Evolutionary conservation across 1,140 invertebrate species (phyloP).

Genomic region (Leguminivora glycinivorella): DNA sequence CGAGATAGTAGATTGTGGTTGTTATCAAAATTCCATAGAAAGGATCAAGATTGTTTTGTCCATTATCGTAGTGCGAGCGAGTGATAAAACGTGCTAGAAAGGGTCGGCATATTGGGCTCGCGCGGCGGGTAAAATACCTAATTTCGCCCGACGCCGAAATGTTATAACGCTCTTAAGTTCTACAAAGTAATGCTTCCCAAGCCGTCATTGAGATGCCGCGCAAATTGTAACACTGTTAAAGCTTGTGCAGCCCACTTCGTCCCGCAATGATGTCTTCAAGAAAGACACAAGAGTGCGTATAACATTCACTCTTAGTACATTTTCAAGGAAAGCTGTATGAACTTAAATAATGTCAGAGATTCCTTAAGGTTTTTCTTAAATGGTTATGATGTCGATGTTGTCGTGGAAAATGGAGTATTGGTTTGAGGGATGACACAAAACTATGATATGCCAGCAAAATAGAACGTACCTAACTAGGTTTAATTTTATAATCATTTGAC

Average conservation of each 20-base stretch:
- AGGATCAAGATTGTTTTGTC: no score
- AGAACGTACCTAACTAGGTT: no score
- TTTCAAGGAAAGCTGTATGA: background rate
- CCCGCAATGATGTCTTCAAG: background rate
- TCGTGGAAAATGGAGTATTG: background rate
- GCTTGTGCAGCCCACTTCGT: slow-evolving; percentile 1
- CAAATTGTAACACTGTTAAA: slow-evolving; percentile 6
- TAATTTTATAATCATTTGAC: no score
- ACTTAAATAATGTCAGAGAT: background rate
- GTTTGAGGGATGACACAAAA: background rate
- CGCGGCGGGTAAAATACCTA: no score
- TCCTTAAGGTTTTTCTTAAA: background rate
- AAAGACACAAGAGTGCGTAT: background rate
- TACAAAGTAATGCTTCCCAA: slow-evolving; percentile 4
- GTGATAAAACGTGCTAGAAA: no score
- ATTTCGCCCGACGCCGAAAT: no score
- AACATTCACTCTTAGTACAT: background rate
- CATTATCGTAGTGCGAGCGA: no score
- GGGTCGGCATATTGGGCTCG: no score
- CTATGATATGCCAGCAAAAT: no score
- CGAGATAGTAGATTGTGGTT: no score
- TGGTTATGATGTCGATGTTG: background rate
- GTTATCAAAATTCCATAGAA: no score
- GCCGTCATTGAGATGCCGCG: slow-evolving; percentile 4
- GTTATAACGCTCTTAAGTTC: no score